Evolutionary conservation across 2,113 vertebrate species (phyloP).

Genomic region (Ovis aries): DNA sequence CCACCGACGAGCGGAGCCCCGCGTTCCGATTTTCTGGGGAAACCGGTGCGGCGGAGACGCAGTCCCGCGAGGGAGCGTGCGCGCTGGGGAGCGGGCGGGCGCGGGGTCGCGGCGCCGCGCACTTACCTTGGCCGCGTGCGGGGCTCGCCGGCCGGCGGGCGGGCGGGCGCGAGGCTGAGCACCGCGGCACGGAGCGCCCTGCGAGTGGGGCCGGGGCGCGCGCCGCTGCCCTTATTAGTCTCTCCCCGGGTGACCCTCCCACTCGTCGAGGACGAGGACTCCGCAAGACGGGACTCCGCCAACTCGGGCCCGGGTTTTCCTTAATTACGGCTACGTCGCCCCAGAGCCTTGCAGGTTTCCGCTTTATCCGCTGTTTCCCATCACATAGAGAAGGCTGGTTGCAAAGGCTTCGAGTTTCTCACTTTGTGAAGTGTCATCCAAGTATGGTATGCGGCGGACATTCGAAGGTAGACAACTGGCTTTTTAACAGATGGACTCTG

Average conservation of each 20-base stretch:
- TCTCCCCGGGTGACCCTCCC: slow-evolving; percentile 94
- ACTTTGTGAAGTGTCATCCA: slow-evolving; percentile 59
- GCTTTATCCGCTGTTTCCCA: slow-evolving; percentile 45
- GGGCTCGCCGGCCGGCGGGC: slow-evolving; percentile 21
- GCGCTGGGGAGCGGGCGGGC: neutral
- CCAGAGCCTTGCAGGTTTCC: neutral
- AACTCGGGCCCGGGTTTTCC: slow-evolving; percentile 55
- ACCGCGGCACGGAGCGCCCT: slow-evolving; percentile 66
- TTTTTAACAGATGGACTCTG: slow-evolving; percentile 53
- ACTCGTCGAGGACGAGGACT: slow-evolving; percentile 88
- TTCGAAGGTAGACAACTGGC: slow-evolving; percentile 41
- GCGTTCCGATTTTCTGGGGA: slow-evolving; percentile 11
- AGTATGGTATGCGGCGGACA: neutral
- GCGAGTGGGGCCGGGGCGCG: slow-evolving; percentile 81
- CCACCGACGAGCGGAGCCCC: neutral
- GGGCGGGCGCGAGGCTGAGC: slow-evolving; percentile 61
- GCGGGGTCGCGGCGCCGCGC: neutral
- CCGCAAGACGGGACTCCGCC: slow-evolving; percentile 78
- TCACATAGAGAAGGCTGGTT: neutral
- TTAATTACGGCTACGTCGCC: neutral
- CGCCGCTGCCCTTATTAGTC: slow-evolving; percentile 97
- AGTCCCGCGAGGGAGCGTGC: neutral
- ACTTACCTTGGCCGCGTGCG: slow-evolving; percentile 79
- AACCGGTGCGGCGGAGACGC: neutral
- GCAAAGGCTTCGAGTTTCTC: slow-evolving; percentile 52